Evolutionary conservation across 1,140 invertebrate species (phyloP).

Genomic region (Caenorhabditis tropicalis): DNA sequence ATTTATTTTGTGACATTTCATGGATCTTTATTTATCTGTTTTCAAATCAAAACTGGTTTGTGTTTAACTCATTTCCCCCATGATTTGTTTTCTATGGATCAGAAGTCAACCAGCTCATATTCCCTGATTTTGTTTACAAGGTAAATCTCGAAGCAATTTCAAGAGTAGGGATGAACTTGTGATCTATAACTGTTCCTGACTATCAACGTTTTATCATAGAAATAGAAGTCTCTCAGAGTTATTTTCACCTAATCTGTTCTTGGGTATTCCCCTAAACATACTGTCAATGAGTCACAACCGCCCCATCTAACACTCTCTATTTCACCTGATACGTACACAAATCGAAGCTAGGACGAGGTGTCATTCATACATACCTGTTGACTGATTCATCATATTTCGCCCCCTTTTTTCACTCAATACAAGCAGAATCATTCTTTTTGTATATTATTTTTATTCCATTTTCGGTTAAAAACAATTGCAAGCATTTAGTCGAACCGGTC

Average conservation of each 20-base stretch:
- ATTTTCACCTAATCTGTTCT: background rate
- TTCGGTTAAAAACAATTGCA: slow-evolving; percentile 14
- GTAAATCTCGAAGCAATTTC: too few relatives aligned
- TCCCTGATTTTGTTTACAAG: too few relatives aligned
- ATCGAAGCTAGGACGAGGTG: background rate
- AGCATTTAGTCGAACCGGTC: background rate
- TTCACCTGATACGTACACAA: slow-evolving; percentile 38
- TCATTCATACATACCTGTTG: slow-evolving; percentile 43
- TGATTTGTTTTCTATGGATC: background rate
- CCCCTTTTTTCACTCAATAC: background rate
- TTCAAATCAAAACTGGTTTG: background rate
- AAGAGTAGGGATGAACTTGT: too few relatives aligned
- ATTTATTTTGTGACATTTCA: background rate
- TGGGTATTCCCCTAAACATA: background rate
- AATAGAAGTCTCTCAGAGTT: too few relatives aligned
- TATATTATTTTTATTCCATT: background rate
- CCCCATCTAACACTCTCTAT: background rate
- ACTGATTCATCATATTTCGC: slow-evolving; percentile 29
- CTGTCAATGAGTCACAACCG: slow-evolving; percentile 17
- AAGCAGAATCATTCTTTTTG: background rate
- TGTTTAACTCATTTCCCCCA: background rate
- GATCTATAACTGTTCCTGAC: too few relatives aligned
- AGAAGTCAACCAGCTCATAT: too few relatives aligned
- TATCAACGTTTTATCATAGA: too few relatives aligned
- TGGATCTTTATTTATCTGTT: background rate